Evolutionary conservation across 1,140 invertebrate species (phyloP).

Genomic region (Zophobas morio): DNA sequence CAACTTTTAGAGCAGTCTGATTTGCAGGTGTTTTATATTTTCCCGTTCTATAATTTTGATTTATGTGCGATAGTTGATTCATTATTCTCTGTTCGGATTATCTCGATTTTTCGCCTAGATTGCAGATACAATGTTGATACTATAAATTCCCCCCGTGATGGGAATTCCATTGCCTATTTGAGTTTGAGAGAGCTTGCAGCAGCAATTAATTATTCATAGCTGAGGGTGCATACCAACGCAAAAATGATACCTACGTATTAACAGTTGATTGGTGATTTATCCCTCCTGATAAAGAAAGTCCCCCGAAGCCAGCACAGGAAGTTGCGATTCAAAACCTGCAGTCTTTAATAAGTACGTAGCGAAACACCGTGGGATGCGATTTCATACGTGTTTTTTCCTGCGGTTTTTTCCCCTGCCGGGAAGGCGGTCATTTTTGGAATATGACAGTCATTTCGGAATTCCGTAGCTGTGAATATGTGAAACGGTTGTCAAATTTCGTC

Average conservation of each 20-base stretch:
- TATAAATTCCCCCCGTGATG: neutral
- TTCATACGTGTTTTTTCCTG: neutral
- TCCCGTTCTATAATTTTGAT: no score
- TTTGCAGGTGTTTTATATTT: no score
- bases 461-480: neutral
- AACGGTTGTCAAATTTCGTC: slow-evolving; percentile 33
- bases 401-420: neutral
- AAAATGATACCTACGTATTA: slow-evolving; percentile 25
- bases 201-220: slow-evolving; percentile 13
- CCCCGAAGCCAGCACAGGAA: slow-evolving; percentile 15
- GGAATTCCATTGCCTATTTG: neutral
- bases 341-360: slow-evolving; percentile 6
- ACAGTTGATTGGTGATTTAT: slow-evolving; percentile 26
- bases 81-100: no score
- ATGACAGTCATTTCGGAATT: slow-evolving; percentile 38
- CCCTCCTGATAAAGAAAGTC: slow-evolving; percentile 17
- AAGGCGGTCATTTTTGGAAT: neutral
- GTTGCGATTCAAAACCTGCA: neutral
- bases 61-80: no score
- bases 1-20: no score
- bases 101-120: neutral
- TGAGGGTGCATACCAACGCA: neutral
- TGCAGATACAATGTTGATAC: neutral
- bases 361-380: neutral
- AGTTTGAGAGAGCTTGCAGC: slow-evolving; percentile 8